Evolutionary conservation across 2,797 vertebrate species (phyloP), one percentile per base, ranked within the genome.

Genomic region (Streptopelia turtur): DNA sequence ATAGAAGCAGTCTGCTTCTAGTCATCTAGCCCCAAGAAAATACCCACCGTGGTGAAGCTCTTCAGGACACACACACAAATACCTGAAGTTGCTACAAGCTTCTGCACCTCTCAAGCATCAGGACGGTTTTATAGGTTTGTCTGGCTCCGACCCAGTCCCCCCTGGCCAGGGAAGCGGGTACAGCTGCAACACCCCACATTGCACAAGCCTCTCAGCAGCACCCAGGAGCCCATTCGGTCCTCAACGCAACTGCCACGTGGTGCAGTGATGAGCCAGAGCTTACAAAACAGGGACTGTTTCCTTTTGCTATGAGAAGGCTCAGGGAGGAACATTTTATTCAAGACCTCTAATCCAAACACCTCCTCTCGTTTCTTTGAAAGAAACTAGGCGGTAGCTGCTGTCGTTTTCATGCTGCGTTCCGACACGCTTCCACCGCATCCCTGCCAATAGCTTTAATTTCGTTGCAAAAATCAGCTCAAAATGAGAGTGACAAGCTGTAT

Each of bases 361-460:
- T 92, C 88, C 71, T 90, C 86, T 68, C 3, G 0, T 9, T 60
- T 72, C 90, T 94, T 37, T 79, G 16, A 71, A 88, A 83, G 74
- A 81, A 95, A 50, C 45, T 5, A 65, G 52, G 74, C 33, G 12
- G 86, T 91, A 91, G 83, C 71, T 93, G 86, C 88, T 95, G 90
- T 93, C 93, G 87, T 90, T 76, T 79, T 68, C 83, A 33, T 2
- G 66, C 85, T 53, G 72, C 7, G 2, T 70, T 81, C 95, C 90
- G 75, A 94, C 93, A 94, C 6, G 5, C 71, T 92, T 81, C 50
- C 28, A 90, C 57, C 9, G 0, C 60, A 65, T 79, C 45, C 45
- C 71, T 96, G 96, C 94, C 91, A 93, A 92, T 83, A 86, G 88
- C 70, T 93, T 84, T 79, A 83, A 75, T 83, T 94, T 89, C 6